Base-by-base conservation (phyloP, 2,797 vertebrate genomes). In the Xerus rutilus region DNA sequence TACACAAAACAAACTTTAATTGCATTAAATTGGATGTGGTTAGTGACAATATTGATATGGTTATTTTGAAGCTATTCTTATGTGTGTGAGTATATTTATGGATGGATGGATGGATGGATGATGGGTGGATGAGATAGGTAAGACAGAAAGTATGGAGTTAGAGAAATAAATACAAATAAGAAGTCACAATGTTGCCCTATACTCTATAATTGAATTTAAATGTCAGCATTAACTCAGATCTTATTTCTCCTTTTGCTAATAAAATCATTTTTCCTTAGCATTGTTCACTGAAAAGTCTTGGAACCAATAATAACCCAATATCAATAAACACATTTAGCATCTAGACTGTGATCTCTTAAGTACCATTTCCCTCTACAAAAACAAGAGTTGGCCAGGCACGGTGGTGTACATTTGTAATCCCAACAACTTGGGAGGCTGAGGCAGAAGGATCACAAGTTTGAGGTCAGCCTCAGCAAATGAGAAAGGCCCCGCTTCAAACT, bases 131-230 rank as follows among this genome's bases (percentile, higher is more conserved):
- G 59, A 20, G 13, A 54, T 69, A 69, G 23, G 12, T 12, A 28
- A 20, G 43, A 5, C 7, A 52, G 35, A 72, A 74, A 32, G 52
- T n/a, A 30, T 32, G 25, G 49, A 87, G 32, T 74, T 85, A 78
- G 43, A 65, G 39, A 70, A 84, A 65, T 54, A 79, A 79, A 72
- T 79, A n/a, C 17, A 43, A 85, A 52, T 79, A n/a, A 72, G 23
- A 21, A 67, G 35, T 64, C 74, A 67, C 86, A 91, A 57, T 47
- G 39, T 39, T 54, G 57, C 28, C 9, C 18, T 57, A 73, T 18
- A 23, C 7, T 74, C 57, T 91, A 43, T 65, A 67, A 91, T 84
- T 78, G 54, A 85, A 78, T 79, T 82, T 62, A 74, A 83, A 83
- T 76, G 25, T 94, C n/a, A 35, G 32, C 15, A n/a, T 43, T 32